Base-by-base conservation (phyloP, 2,888 invertebrate species). In the Oscheius sp. region DNA sequence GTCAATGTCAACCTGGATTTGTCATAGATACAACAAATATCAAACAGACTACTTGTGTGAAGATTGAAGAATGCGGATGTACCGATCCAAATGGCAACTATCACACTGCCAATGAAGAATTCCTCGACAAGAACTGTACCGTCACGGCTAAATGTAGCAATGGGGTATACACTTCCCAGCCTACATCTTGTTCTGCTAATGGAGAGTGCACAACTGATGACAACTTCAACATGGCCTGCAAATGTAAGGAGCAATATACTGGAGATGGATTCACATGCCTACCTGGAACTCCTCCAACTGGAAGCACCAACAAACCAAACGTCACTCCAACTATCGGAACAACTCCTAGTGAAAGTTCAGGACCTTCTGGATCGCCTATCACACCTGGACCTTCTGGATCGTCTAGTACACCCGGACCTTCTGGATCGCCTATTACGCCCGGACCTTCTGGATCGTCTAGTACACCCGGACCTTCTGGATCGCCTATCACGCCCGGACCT, bases 1-100 rank as follows among this genome's bases (percentile, higher is more conserved):
- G 86, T 68, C 68, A 74, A 34, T 86, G 86, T 70, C 74, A 81
- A 25, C 42, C 70, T 4, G 84, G 83, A 10, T 81, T 71, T 65
- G 77, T 82, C 1, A 46, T 71, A 37, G 73, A 75, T 61, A 71
- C 65, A 15, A 45, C 70, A 3, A 31, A 65, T 12, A 48, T 46
- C 2, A n/a, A 31, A 1, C 33, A 29, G 12, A 20, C 45, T 15
- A 63, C 71, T 0, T 71, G 71, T 29, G 57, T 71, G n/a, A 33
- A 27, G 1, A 25, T 68, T 12, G 12, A 31, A 3, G 55, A 65
- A 0, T 75, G 73, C 42, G 74, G 75, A 6, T 85, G 85, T 70
- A 70, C 66, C 4, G 79, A 76, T 53, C 61, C 67, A 34, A 66
- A 73, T 42, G 75, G 77, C 31, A 71, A 76, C 45, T 45, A 67